Base-by-base conservation (phyloP, 2,888 invertebrate genomes). In the Furcula furcula region DNA sequence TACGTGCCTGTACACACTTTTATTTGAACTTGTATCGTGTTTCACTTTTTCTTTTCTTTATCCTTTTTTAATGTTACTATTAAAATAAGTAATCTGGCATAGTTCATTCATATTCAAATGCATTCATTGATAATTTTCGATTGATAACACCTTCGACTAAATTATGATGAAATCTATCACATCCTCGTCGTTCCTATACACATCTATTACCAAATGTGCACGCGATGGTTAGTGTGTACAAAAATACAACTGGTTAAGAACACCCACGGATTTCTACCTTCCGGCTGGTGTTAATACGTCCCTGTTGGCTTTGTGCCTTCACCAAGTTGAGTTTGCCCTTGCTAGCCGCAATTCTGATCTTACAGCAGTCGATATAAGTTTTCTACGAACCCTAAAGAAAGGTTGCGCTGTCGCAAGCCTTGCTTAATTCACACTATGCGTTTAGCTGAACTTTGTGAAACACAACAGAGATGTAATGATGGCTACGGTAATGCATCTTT, bases 361-460 rank as follows among this genome's bases (percentile, higher is more conserved):
- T 84, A 79, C 65, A 42, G 39, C 30, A 27, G 51, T 40, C 46
- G 47, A 40, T 42, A 52, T 71, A 76, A 55, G 61, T 47, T 52
- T 57, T 50, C 20, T 32, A 30, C 34, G 30, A 36, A 31, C 25
- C 37, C 39, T 42, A 46, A 52, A 41, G 40, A 41, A 36, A 38
- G 42, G 46, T 48, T 47, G 51, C 51, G 48, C 40, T 55, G 55
- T 55, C 56, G 67, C 68, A 64, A 67, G 71, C 65, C 61, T 56
- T 70, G 63, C 63, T 75, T 78, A 86, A 86, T 86, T 86, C 76
- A 84, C 85, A 86, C 85, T 66, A 72, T 67, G 74, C 79, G 65
- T 82, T 85, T 85, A 87, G 82, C 86, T 81, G 76, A 80, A 76
- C 71, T 82, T 83, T 63, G 86, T 82, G 86, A 87, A 87, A 82